Base-by-base conservation (phyloP, 2,113 vertebrate species). In the Gymnorhina tibicen region DNA sequence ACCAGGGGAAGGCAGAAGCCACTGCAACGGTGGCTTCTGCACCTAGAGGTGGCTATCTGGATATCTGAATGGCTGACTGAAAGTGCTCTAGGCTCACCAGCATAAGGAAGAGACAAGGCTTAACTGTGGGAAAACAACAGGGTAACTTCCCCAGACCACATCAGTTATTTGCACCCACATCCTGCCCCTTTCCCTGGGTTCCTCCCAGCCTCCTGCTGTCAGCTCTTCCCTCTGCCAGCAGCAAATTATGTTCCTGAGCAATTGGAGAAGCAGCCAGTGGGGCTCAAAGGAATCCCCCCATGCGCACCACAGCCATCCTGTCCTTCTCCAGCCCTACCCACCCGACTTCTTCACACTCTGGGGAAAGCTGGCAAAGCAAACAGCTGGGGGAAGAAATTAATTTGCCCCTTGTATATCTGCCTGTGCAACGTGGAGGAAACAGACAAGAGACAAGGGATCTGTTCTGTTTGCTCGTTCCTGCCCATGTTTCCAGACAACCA, bases 101-200 rank as follows among this genome's bases (percentile, higher is more conserved):
- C 33, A 10, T 2, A 5, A 42, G 32, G 42, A 67, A 37, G 63
- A n/a, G 62, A 44, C 32, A 41, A 33, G 52, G 27, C 14, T 50
- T 7, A 27, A 6, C 0, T 24, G 11, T 8, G 23, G 27, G 10
- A 58, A 30, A 56, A 30, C 1, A 39, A 1, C 19, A 4, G 0
- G 1, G 17, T 4, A 19, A 5, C 22, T 83, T 41, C 42, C 10
- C 13, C 39, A 49, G 32, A 4, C 0, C 30, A 10, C 33, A n/a
- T 12, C 13, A 52, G 14, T 5, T 24, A 3, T 11, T 44, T 24
- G 9, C 39, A 64, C 14, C 24, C 49, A 16, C 13, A 58, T 7
- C 60, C 55, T 66, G 32, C n/a, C 24, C 50, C 46, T 33, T 39
- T 28, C 16, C 63, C 55, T 6, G 4, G 23, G 21, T 4, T 72